Percentiles rank a stretch among this genome's conserved stretches.
These are phyloP conservation scores for Elmis aenea DNA, from an alignment of 2,888 invertebrate genomes.

Conservation along the genomic window DNA sequence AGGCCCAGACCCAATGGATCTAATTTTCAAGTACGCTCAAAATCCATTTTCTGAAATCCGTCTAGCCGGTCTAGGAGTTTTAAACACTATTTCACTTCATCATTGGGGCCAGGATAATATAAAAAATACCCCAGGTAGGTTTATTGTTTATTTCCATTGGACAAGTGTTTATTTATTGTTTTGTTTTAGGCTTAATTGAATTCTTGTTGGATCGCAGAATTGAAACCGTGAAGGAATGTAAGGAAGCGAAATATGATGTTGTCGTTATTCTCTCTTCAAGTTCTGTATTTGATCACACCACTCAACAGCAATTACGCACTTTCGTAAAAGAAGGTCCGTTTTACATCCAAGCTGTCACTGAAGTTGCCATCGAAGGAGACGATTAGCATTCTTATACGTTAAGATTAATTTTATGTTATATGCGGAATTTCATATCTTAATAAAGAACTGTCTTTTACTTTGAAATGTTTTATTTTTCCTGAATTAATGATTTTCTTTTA, in stretches of 20 bases:
- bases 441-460: no score
- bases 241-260: slow-evolving; percentile 70
- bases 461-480: no score
- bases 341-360: slow-evolving; percentile 62
- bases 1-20: slow-evolving; percentile 53
- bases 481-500: no score
- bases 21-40: slow-evolving; percentile 51
- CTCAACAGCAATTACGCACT: slow-evolving; percentile 56
- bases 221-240: slow-evolving; percentile 65
- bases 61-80: slow-evolving; percentile 60
- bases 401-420: no score
- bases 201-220: slow-evolving; percentile 70
- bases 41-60: slow-evolving; percentile 81
- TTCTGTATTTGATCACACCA: slow-evolving; percentile 56
- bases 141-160: slow-evolving; percentile 1
- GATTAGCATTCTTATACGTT: no score
- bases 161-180: slow-evolving; percentile 2
- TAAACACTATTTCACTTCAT: slow-evolving; percentile 64
- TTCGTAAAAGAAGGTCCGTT: slow-evolving; percentile 77
- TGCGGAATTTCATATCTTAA: no score
- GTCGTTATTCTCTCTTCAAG: slow-evolving; percentile 57
- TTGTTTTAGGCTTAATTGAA: slow-evolving; percentile 63
- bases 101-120: slow-evolving; percentile 77
- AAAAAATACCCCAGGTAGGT: slow-evolving; percentile 61
- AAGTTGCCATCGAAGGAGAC: slow-evolving; percentile 71